Evolutionary conservation across 2,888 invertebrate genomes (phyloP).

Genomic region (Brachyopa scutellaris): DNA sequence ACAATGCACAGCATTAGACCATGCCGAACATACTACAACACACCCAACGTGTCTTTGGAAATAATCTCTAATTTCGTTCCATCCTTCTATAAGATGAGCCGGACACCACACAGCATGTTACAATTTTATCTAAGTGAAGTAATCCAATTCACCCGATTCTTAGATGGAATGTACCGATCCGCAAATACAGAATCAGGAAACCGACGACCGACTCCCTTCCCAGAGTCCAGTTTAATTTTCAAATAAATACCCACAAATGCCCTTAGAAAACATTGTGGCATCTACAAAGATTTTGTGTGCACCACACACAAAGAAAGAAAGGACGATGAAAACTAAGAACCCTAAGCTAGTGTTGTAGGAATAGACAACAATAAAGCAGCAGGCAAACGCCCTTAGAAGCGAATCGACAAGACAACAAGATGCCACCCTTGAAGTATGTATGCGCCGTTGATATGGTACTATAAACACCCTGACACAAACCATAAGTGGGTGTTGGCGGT

Average conservation of each 20-base stretch:
- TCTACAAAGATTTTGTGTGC: constrained; percentile 47
- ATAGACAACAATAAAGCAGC: constrained; percentile 28
- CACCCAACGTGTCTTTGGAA: constrained; percentile 47
- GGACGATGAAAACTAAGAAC: constrained; percentile 28
- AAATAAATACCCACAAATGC: constrained; percentile 63
- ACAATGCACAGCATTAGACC: constrained; percentile 25
- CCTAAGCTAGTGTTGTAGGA: constrained; percentile 17
- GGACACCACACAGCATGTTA: constrained; percentile 19
- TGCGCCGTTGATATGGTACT: constrained; percentile 14
- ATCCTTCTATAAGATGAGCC: constrained; percentile 4
- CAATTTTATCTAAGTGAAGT: constrained; percentile 38
- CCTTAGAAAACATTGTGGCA: constrained; percentile 42
- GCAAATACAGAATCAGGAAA: constrained; percentile 61
- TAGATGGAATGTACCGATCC: constrained; percentile 47
- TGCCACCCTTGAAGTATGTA: constrained; percentile 22
- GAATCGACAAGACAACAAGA: constrained; percentile 34
- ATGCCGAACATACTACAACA: constrained; percentile 23
- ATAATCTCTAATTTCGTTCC: constrained; percentile 61
- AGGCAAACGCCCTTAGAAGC: constrained; percentile 41
- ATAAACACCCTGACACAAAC: constrained; percentile 19
- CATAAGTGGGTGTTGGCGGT: constrained; percentile 35
- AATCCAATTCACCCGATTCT: constrained; percentile 48
- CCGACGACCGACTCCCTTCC: constrained; percentile 42
- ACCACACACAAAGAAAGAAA: constrained; percentile 29
- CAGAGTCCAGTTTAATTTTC: constrained; percentile 53